Evolutionary conservation across 1,140 invertebrate genomes (phyloP), one percentile per base, ranked within the genome.

Genomic region (Trypoxylus dichotomus): DNA sequence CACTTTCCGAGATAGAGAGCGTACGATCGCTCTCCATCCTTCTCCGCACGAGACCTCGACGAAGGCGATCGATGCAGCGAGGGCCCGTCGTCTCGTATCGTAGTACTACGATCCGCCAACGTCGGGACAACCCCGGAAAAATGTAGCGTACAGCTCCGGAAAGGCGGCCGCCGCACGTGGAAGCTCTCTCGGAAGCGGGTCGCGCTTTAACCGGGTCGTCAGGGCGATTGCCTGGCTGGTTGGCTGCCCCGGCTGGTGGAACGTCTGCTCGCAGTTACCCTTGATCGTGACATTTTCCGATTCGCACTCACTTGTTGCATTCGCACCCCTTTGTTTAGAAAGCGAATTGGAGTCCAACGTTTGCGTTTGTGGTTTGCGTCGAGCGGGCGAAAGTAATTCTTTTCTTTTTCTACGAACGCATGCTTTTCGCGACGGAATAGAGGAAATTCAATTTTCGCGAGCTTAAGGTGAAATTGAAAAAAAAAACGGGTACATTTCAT

Each of bases 11-110:
- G 10, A 37, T 5, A n/a, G n/a, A n/a, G n/a, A n/a, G n/a, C n/a
- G n/a, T n/a, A n/a, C n/a, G n/a, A n/a, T n/a, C 42, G 10, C 42
- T 43, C 42, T 43, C 15, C 7, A 54, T 54, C 47, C 15, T 19
- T 3, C 43, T n/a, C 42, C 15, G 1, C 7, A 43, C 42, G 42
- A 43, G 42, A 43, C 42, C 42, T 43, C 42, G n/a, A n/a, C 32
- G 37, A 29, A 41, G 32, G 15, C 43, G 75, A 76, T 63, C 75
- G 47, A 60, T 63, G 15, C 75, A 76, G 75, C 75, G 13, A n/a
- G 72, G 11, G 43, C 47, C 47, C 15, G 15, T 19, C 47, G 43
- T n/a, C 43, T 47, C 43, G 47, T 54, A n/a, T 54, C 47, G 15
- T 19, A 54, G 15, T 54, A 54, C 47, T 54, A 37, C 47, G 19